These are phyloP conservation scores for Neoitamus cyanurus DNA, from an alignment of 2,888 invertebrate genomes.

Conservation along the genomic window DNA sequence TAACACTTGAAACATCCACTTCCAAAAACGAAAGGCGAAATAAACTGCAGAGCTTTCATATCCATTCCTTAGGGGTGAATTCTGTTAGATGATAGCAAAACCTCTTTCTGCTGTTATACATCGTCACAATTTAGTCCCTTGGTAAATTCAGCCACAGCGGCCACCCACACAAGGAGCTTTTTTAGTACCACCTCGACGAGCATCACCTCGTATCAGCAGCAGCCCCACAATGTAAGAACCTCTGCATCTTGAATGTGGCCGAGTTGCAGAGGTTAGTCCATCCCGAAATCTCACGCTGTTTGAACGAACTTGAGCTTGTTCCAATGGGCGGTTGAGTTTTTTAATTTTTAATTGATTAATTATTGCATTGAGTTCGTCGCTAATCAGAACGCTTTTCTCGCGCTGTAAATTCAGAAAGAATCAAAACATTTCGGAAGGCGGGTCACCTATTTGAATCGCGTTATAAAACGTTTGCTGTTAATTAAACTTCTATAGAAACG, in stretches of 20 bases:
- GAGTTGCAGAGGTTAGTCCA: constrained; percentile 49
- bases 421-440: constrained; percentile 23
- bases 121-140: not conserved
- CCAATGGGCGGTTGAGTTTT: constrained; percentile 50
- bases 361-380: not conserved
- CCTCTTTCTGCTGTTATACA: not conserved
- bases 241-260: constrained; percentile 29
- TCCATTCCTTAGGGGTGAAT: not conserved
- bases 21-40: not conserved
- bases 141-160: not conserved
- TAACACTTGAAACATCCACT: not conserved
- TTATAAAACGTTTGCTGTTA: not conserved
- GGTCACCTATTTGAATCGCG: not conserved
- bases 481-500: not conserved
- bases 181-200: not conserved
- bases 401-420: not conserved
- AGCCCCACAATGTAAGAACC: not conserved
- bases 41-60: not conserved
- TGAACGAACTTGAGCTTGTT: constrained; percentile 46
- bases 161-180: not conserved
- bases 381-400: constrained; percentile 26
- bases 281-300: constrained; percentile 49
- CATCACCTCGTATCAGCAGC: not conserved
- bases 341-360: constrained; percentile 44
- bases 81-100: not conserved